Percentiles rank a stretch among this genome's conserved stretches.
Evolutionary conservation across 2,113 vertebrate species (phyloP).

Genomic region (Capricornis sumatraensis): DNA sequence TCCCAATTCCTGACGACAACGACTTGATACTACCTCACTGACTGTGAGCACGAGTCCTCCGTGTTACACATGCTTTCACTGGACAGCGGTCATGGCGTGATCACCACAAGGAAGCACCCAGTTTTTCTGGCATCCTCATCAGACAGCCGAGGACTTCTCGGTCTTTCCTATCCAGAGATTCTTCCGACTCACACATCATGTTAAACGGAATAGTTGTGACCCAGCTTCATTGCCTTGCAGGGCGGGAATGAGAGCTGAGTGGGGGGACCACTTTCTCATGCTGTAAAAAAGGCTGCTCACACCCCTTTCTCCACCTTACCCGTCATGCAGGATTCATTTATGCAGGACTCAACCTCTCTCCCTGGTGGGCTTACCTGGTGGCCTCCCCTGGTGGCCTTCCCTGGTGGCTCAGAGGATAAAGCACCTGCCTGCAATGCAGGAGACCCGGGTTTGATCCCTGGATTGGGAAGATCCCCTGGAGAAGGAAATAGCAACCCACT

Average conservation of each 20-base stretch:
- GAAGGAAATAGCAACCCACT: too few species aligned
- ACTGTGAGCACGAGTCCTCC: slow-evolving; percentile 79
- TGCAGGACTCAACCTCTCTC: slow-evolving; percentile 23
- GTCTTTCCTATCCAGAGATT: slow-evolving; percentile 85
- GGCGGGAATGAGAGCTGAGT: slow-evolving; percentile 66
- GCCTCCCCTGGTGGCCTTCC: too few species aligned
- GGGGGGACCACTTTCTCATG: slow-evolving; percentile 65
- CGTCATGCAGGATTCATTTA: slow-evolving; percentile 37
- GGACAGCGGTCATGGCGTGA: slow-evolving; percentile 75
- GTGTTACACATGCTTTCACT: slow-evolving; percentile 84
- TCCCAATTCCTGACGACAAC: slow-evolving; percentile 87
- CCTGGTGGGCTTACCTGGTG: too few species aligned
- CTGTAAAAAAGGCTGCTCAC: slow-evolving; percentile 51
- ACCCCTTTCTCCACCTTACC: slow-evolving; percentile 53
- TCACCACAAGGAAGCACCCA: slow-evolving; percentile 72
- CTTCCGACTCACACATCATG: slow-evolving; percentile 79
- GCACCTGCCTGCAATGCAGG: too few species aligned
- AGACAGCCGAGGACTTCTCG: slow-evolving; percentile 76
- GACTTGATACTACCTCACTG: slow-evolving; percentile 76
- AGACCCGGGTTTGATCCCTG: too few species aligned
- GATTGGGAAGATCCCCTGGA: too few species aligned
- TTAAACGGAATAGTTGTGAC: slow-evolving; percentile 66
- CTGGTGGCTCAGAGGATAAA: too few species aligned
- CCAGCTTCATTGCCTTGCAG: slow-evolving; percentile 65
- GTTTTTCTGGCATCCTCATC: slow-evolving; percentile 69